Base-by-base conservation (phyloP, 2,888 invertebrate species). In the Orthonevra nobilis region DNA sequence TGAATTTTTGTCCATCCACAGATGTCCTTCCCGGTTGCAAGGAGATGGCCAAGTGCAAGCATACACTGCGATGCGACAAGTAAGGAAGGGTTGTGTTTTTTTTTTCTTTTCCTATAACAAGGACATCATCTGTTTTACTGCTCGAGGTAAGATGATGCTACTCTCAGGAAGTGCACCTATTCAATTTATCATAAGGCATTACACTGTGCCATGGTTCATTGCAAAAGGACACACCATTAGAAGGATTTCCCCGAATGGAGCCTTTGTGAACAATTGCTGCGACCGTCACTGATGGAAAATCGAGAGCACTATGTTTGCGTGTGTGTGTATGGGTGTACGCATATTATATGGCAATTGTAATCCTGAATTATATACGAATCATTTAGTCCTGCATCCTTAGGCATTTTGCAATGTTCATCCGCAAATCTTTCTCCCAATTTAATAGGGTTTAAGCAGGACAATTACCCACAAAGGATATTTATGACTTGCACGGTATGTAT, bases 171-270 rank as follows among this genome's bases (percentile, higher is more conserved):
- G 60, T 77, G 72, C 64, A 72, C 64, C 52, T 70, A 60, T 77
- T 66, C 77, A 64, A 77, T 77, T 77, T 64, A 77, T 77, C 77
- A 77, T 72, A 60, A 17, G 72, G 77, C 64, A 77, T 77, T 77
- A 77, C 30, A 26, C 14, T 63, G 50, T 52, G 52, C 20, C 14
- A 64, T 42, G 56, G 48, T 26, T 32, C 42, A 15, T 7, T 46
- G 40, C 40, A 61, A 20, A 69, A 69, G 56, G 69, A 70, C 48
- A n/a, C n/a, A 60, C 72, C 40, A 77, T 70, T 77, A 58, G 58
- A 26, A 64, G 58, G 63, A 60, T 73, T 44, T 44, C 12, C 17
- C 10, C 23, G 5, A 5, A 17, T n/a, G n/a, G 48, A 72, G 26
- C 28, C 46, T 44, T 36, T 20, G n/a, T n/a, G 58, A 58, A 66